Percentiles rank a stretch among this genome's conserved stretches.
phyloP scores from a whole-genome alignment of 2,113 vertebrate genomes.

The Gymnocephalus cernua region DNA sequence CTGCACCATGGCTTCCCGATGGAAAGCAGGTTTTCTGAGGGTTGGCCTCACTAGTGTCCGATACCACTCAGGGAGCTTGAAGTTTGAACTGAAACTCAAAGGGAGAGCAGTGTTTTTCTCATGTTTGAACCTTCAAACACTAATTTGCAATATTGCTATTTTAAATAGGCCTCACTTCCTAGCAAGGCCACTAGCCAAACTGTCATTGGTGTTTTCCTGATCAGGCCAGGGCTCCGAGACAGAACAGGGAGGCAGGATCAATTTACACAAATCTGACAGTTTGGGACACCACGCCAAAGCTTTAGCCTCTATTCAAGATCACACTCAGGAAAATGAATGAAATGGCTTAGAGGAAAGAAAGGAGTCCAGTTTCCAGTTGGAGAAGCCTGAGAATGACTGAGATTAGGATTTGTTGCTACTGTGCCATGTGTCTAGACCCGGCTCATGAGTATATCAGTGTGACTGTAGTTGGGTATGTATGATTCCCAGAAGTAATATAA shows the following conservation, averaged over 20 bases:
- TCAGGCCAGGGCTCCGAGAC: slow-evolving; percentile 50
- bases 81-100: slow-evolving; percentile 60
- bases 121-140: slow-evolving; percentile 69
- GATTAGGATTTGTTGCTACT: slow-evolving; percentile 67
- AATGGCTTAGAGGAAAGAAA: slow-evolving; percentile 71
- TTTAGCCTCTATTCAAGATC: slow-evolving; percentile 59
- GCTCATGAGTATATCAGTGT: slow-evolving; percentile 1
- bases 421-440: slow-evolving; percentile 58
- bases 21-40: slow-evolving; percentile 67
- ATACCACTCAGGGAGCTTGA: slow-evolving; percentile 59
- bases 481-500: slow-evolving; percentile 34
- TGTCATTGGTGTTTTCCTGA: slow-evolving; percentile 73
- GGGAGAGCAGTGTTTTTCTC: slow-evolving; percentile 52
- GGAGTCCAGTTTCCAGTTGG: slow-evolving; percentile 68
- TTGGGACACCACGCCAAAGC: slow-evolving; percentile 69
- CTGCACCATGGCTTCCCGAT: slow-evolving; percentile 61
- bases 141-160: slow-evolving; percentile 75
- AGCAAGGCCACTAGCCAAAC: slow-evolving; percentile 66
- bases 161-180: slow-evolving; percentile 60
- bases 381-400: slow-evolving; percentile 61
- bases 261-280: slow-evolving; percentile 75
- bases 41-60: slow-evolving; percentile 42
- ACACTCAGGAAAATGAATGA: slow-evolving; percentile 66
- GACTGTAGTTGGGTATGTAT: slow-evolving; percentile 17
- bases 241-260: slow-evolving; percentile 69